Evolutionary conservation across 2,888 invertebrate species (phyloP).

Genomic region (Lucinisca nassula): DNA sequence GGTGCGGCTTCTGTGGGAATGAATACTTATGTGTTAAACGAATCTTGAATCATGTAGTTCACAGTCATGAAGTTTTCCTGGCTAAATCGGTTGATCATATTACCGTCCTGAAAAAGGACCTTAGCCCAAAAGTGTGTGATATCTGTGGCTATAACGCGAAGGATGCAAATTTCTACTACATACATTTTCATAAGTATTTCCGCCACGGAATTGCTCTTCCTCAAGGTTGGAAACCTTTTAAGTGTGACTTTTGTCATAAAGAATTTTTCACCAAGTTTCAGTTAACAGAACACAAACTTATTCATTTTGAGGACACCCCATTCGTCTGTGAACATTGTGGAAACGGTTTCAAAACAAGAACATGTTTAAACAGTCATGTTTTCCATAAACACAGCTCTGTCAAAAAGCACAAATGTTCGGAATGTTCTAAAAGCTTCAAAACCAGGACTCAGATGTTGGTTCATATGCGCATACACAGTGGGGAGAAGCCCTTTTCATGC

Average conservation of each 20-base stretch:
- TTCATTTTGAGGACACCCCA: slow-evolving; percentile 79
- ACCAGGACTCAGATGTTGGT: slow-evolving; percentile 81
- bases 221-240: slow-evolving; percentile 79
- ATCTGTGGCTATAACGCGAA: slow-evolving; percentile 83
- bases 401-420: slow-evolving; percentile 76
- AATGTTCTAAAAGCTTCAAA: slow-evolving; percentile 81
- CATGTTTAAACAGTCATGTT: slow-evolving; percentile 81
- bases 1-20: slow-evolving; percentile 77
- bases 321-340: slow-evolving; percentile 83
- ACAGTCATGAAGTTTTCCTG: slow-evolving; percentile 75
- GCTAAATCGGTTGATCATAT: slow-evolving; percentile 70
- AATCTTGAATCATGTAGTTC: slow-evolving; percentile 76
- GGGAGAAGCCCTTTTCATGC: slow-evolving; percentile 82
- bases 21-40: slow-evolving; percentile 80
- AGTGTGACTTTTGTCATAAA: slow-evolving; percentile 82
- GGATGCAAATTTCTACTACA: slow-evolving; percentile 78
- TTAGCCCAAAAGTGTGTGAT: slow-evolving; percentile 76
- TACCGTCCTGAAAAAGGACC: slow-evolving; percentile 64
- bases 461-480: slow-evolving; percentile 82
- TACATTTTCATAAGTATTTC: slow-evolving; percentile 84
- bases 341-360: slow-evolving; percentile 78
- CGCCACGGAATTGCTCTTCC: slow-evolving; percentile 82
- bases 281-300: slow-evolving; percentile 79
- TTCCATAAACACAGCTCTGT: slow-evolving; percentile 80
- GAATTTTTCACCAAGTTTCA: slow-evolving; percentile 83